Base-by-base conservation (phyloP, 2,797 vertebrate species). In the Prionace glauca region DNA sequence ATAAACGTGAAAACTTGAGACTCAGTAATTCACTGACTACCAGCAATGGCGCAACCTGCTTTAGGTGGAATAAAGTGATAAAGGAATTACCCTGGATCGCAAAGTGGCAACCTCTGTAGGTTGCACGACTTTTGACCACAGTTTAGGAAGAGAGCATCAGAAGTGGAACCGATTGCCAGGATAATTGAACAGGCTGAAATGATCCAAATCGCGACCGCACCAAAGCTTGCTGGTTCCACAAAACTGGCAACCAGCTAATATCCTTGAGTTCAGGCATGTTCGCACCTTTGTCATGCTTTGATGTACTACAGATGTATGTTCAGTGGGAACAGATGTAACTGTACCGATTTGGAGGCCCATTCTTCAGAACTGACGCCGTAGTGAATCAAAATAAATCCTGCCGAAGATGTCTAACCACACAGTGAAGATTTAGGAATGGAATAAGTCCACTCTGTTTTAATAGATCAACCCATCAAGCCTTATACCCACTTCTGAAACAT, bases 281-380 rank as follows among this genome's bases (percentile, higher is more conserved):
- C 97, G 60, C 96, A 41, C 77, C 56, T 90, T n/a, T 79, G 32
- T 36, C 14, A 2, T 62, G 32, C 45, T 32, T 87, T 84, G 56
- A 79, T 81, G 74, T 45, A 20, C 24, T 60, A 36, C 74, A 95
- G 95, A 95, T 79, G 65, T 81, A 84, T 20, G 11, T 77, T 81
- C 84, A 81, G 72, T 65, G n/a, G 65, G 84, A 81, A 84, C 74
- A 79, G 65, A 81, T 79, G 74, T 81, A 16, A 29, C 62, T 36
- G n/a, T 77, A 84, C 62, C 36, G 24, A 50, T 84, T 81, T 69
- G 74, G n/a, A 45, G 62, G 56, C 95, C 74, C 45, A 24, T 81
- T 36, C 24, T 32, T 32, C 41, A 87, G 84, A 36, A 22, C 32
- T 69, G 74, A 67, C 84, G 45, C 56, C 50, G 29, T 92, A 10